phyloP scores from a whole-genome alignment of 2,888 invertebrate genomes.

The Watsonalla cultraria region DNA sequence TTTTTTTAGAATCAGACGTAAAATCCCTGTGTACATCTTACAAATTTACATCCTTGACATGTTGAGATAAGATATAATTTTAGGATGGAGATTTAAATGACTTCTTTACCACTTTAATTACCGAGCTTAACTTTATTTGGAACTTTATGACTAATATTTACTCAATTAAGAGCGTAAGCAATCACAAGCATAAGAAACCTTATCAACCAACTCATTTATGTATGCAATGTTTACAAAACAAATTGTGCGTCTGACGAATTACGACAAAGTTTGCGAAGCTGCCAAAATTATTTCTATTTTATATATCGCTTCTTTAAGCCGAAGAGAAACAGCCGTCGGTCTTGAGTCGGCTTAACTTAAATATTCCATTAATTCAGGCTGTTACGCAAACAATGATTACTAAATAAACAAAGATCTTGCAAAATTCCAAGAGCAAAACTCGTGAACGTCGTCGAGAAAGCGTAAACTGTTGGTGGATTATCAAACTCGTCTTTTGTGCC shows the following conservation, averaged over 20 bases:
- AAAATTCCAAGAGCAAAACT: conserved; percentile 27
- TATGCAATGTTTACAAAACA: conserved; percentile 55
- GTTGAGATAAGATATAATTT: no score
- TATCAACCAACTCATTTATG: conserved; percentile 47
- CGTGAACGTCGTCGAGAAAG: conserved; percentile 13
- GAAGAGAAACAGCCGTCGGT: conserved; percentile 26
- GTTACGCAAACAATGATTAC: conserved; percentile 56
- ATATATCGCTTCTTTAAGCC: conserved; percentile 33
- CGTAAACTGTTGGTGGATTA: conserved; percentile 38
- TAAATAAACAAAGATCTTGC: conserved; percentile 50
- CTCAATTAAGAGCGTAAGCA: conserved; percentile 12
- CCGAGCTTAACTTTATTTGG: neutral
- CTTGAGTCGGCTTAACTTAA: conserved; percentile 54
- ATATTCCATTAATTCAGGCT: conserved; percentile 65
- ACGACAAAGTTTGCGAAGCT: conserved; percentile 32
- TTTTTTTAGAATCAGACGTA: no score
- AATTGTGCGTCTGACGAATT: conserved; percentile 16
- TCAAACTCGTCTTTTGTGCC: conserved; percentile 44
- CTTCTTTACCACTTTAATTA: no score
- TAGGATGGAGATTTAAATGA: no score
- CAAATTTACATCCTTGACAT: no score
- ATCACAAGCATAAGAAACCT: conserved; percentile 19
- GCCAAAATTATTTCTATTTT: conserved; percentile 42
- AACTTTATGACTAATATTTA: neutral
- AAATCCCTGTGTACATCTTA: no score